These are phyloP conservation scores for Simalia tracyae DNA, from an alignment of 2,797 vertebrate genomes.

Conservation along the genomic window DNA sequence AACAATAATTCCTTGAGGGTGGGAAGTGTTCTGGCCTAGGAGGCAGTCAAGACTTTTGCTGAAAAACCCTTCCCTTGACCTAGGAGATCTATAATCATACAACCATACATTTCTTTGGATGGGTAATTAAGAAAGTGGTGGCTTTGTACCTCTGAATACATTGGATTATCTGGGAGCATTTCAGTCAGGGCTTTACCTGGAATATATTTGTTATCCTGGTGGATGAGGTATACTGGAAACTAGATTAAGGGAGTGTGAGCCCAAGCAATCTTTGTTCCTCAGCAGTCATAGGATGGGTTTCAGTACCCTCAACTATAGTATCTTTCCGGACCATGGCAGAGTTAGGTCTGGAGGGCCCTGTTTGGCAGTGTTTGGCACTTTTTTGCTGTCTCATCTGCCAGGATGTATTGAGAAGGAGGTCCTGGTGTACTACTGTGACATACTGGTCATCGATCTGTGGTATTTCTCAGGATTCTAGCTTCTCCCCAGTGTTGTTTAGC, in stretches of 20 bases:
- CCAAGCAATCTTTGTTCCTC: neutral
- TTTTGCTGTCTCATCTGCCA: neutral
- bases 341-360: neutral
- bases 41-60: neutral
- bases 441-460: neutral
- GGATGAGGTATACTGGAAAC: neutral
- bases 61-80: neutral
- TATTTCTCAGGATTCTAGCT: neutral
- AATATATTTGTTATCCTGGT: neutral
- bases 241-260: neutral
- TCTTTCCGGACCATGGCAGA: neutral
- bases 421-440: neutral
- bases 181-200: neutral
- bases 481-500: neutral
- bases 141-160: neutral
- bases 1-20: neutral
- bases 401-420: neutral
- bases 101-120: neutral
- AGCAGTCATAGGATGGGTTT: neutral
- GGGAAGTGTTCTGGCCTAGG: neutral
- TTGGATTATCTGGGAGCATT: neutral
- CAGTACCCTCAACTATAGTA: neutral
- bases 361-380: neutral
- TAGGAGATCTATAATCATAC: neutral
- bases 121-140: neutral